phyloP scores from a whole-genome alignment of 2,888 invertebrate genomes.

The Chymomyza caudatula region DNA sequence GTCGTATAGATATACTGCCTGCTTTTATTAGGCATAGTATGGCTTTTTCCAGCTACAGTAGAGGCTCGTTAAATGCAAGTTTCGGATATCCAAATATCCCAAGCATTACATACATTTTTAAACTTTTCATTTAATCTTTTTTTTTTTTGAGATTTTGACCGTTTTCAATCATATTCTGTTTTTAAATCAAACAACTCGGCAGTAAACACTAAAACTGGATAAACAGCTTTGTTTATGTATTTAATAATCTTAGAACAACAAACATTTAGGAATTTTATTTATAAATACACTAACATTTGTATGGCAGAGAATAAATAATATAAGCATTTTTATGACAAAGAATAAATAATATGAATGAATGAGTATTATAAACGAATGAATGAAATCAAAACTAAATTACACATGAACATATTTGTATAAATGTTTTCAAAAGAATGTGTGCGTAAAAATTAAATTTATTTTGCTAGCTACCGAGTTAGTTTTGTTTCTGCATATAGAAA shows the following conservation, averaged over 20 bases:
- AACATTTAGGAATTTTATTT: too few species aligned
- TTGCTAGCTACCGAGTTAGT: too few species aligned
- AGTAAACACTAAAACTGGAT: neutral
- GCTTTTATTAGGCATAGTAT: neutral
- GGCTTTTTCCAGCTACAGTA: neutral
- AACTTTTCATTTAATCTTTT: too few species aligned
- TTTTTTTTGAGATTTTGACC: neutral
- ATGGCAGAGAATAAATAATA: neutral
- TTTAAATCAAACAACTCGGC: too few species aligned
- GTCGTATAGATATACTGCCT: neutral
- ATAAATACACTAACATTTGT: neutral
- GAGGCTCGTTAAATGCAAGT: neutral
- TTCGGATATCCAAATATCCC: neutral
- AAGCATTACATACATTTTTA: neutral
- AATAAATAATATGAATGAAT: neutral
- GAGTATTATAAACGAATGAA: neutral
- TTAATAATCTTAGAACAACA: neutral
- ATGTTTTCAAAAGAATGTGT: too few species aligned
- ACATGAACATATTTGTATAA: too few species aligned
- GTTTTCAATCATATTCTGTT: neutral
- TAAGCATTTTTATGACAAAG: neutral
- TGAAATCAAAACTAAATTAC: neutral
- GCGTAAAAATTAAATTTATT: too few species aligned
- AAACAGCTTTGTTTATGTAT: neutral
- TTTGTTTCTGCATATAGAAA: too few species aligned